Base-by-base conservation (phyloP, 2,888 invertebrate species). In the Eupithecia abbreviata region DNA sequence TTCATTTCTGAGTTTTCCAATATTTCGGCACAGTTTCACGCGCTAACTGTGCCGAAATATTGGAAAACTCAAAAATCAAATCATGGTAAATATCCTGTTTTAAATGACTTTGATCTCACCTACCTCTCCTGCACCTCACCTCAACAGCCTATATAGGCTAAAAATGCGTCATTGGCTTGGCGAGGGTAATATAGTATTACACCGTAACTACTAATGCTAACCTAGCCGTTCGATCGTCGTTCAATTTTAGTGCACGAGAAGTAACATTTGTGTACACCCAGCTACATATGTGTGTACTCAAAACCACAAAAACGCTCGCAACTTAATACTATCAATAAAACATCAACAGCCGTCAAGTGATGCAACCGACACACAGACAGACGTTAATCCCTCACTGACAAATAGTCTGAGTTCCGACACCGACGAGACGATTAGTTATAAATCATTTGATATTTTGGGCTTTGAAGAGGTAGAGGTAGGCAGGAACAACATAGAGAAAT, bases 331-430 rank as follows among this genome's bases (percentile, higher is more conserved):
- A 84, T 85, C 83, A 84, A 84, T 84, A 83, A 82, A 81, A 81
- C 83, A 82, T 82, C 81, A 80, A 72, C 82, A 75, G 80, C 77
- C 80, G 80, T 83, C 80, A 77, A 71, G 76, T 88, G 87, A 85
- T 79, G 89, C 85, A 89, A 90, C 82, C 72, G 81, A 82, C 84
- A 80, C 76, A 84, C 86, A 80, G 84, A 84, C 85, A 81, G 81
- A 83, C 79, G 80, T 82, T 87, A 88, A 90, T 90, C 88, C 84
- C 79, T 86, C 87, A 85, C 86, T 85, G 88, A 89, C 89, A 88
- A 86, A 85, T 84, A 79, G 78, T 79, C 77, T 81, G 82, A 75
- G 80, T 80, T 73, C 83, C 78, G 84, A 82, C 84, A 82, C 81
- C 78, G 84, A 81, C 84, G 82, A 86, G 83, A 83, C 82, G 88